These are phyloP conservation scores for Leptosomus discolor DNA, from an alignment of 2,113 vertebrate species.

Conservation along the genomic window DNA sequence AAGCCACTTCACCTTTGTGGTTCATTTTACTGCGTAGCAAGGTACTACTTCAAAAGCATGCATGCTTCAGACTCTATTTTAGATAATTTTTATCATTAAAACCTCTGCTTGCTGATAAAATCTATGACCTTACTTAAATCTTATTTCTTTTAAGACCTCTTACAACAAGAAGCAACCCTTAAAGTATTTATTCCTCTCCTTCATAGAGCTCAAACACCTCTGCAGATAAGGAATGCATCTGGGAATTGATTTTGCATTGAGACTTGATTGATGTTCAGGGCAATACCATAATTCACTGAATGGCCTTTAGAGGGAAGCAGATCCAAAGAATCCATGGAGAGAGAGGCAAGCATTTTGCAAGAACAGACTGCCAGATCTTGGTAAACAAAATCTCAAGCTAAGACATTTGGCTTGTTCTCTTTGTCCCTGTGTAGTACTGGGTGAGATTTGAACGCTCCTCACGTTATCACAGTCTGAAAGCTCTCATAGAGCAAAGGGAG, in stretches of 20 bases:
- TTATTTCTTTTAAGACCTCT: not conserved
- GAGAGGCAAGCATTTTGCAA: not conserved
- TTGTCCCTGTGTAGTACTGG: not conserved
- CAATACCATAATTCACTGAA: not conserved
- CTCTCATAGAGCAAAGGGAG: not conserved
- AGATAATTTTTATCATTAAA: not conserved
- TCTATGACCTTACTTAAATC: not conserved
- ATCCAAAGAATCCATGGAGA: conserved; percentile 6
- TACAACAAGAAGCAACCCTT: not conserved
- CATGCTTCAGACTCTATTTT: not conserved
- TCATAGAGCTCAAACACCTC: not conserved
- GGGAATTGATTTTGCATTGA: not conserved
- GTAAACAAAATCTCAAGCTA: not conserved
- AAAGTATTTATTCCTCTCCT: not conserved
- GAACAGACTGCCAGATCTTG: not conserved
- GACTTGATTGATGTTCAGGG: not conserved
- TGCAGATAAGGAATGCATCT: not conserved
- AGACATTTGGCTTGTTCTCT: not conserved
- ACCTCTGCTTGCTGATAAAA: not conserved
- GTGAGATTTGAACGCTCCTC: not conserved
- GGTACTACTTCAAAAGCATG: not conserved
- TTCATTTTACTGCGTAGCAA: not conserved
- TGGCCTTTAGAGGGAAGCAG: conserved; percentile 68
- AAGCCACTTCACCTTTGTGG: not conserved
- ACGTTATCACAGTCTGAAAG: not conserved